Base-by-base conservation (phyloP, 2,888 invertebrate genomes). In the Suillia variegata region DNA sequence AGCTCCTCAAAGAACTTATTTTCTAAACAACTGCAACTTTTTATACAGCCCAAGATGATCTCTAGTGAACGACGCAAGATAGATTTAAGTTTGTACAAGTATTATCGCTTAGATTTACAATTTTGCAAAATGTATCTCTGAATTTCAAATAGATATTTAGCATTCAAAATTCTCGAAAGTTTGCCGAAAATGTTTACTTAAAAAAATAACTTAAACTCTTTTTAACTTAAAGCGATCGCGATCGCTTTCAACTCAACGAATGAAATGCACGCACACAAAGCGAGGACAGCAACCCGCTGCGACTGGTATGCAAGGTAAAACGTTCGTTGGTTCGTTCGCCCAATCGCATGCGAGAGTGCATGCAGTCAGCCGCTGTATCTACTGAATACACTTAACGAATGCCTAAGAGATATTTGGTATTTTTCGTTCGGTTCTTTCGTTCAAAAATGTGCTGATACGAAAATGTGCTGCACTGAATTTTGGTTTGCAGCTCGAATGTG, bases 401-500 rank as follows among this genome's bases (percentile, higher is more conserved):
- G 38, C 38, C 4, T 4, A 5, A 12, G 38, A 26, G 26, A 26
- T 26, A 6, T 26, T 38, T n/a, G 6, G 38, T n/a, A 5, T 8
- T 53, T 10, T 62, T 62, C 51, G 59, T 62, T 53, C 50, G 49
- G 31, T 18, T 54, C 2, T 1, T 22, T 50, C 50, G 58, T 57
- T 52, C 42, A 53, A 33, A 22, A n/a, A 42, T 56, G 45, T 20
- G 47, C 42, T 54, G 20, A 26, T 20, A 58, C n/a, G 2, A 18
- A 54, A 62, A 54, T 59, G 51, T 64, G 59, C 59, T 61, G 56
- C n/a, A n/a, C n/a, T n/a, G n/a, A n/a, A n/a, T n/a, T n/a, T n/a
- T 62, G 63, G 63, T 62, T 66, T 62, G 64, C 62, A 67, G 47
- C 64, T 59, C 49, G 56, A 64, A 59, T 64, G 56, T 59, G 42